phyloP scores from a whole-genome alignment of 2,797 vertebrate genomes.

The Enteromius treurensis region DNA sequence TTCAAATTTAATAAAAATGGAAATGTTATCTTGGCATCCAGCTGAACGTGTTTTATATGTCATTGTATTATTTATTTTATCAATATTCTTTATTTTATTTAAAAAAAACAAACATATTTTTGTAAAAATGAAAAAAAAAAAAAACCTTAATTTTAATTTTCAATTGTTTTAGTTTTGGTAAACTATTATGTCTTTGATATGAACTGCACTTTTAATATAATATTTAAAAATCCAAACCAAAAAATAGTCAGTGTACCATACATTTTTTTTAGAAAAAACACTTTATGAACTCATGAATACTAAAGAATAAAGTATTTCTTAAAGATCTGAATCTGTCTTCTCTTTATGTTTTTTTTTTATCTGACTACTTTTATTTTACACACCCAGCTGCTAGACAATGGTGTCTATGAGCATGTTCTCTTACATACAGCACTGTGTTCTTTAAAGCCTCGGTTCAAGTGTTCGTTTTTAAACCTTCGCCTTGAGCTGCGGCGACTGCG shows the following conservation, averaged over 20 bases:
- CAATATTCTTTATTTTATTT: no score
- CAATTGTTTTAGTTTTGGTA: not conserved
- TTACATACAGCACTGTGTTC: not conserved
- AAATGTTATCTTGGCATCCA: not conserved
- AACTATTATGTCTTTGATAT: not conserved
- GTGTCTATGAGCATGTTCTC: not conserved
- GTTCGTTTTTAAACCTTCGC: slow-evolving; percentile 70
- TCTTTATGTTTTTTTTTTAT: not conserved
- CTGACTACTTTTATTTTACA: not conserved
- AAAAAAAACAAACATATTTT: not conserved
- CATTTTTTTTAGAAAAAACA: not conserved
- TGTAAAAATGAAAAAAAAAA: no score
- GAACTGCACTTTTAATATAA: not conserved
- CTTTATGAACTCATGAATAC: not conserved
- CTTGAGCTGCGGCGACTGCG: slow-evolving; percentile 68
- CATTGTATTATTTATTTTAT: not conserved
- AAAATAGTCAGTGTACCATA: not conserved
- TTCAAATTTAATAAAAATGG: not conserved
- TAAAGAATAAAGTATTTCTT: not conserved
- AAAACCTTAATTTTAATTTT: not conserved
- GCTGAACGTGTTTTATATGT: not conserved
- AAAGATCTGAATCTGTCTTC: slow-evolving; percentile 7
- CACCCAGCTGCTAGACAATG: not conserved
- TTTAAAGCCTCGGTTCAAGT: slow-evolving; percentile 63
- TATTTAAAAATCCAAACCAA: not conserved